Evolutionary conservation across 2,888 invertebrate genomes (phyloP), one percentile per base, ranked within the genome.

Genomic region (Orchesellides sinensis): DNA sequence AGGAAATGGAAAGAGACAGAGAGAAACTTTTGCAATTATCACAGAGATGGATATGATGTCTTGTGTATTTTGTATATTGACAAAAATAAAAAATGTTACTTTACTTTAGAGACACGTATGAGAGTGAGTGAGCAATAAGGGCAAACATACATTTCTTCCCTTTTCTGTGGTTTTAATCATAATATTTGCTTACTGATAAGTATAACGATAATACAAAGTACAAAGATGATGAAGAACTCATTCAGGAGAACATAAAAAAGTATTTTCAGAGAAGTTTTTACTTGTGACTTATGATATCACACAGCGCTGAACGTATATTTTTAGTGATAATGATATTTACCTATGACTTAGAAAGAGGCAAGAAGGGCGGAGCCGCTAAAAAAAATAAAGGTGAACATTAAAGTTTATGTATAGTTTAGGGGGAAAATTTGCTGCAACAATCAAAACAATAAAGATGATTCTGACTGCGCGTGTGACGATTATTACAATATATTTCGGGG

Each of bases 121-220:
- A n/a, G n/a, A n/a, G n/a, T n/a, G 27, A 27, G 1, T 6, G 52
- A 23, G 14, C 56, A 70, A 40, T 56, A 70, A 72, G 59, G 59
- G 59, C 47, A 72, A 72, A 61, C 59, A 45, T 45, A 59, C 59
- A n/a, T 35, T 56, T 23, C 54, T 70, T 19, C 54, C 52, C 10
- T 52, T 52, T n/a, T n/a, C n/a, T n/a, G n/a, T n/a, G n/a, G n/a
- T n/a, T n/a, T 4, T 32, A 61, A 61, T 61, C 61, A 73, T 45
- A 73, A 73, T 73, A 73, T 73, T 73, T 73, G 49, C 61, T 47
- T 47, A 27, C 27, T 12, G 19, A 54, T 14, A 54, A 21, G 23
- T 19, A 25, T 19, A 6, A 14, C n/a, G 12, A 47, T 3, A 47
- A 47, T 47, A 6, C n/a, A n/a, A 14, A 6, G 47, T 4, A n/a